Percentiles rank a stretch among this genome's conserved stretches.
Conservation (phyloP, 2,113 vertebrate genomes). For the Engystomops pustulosus region DNA sequence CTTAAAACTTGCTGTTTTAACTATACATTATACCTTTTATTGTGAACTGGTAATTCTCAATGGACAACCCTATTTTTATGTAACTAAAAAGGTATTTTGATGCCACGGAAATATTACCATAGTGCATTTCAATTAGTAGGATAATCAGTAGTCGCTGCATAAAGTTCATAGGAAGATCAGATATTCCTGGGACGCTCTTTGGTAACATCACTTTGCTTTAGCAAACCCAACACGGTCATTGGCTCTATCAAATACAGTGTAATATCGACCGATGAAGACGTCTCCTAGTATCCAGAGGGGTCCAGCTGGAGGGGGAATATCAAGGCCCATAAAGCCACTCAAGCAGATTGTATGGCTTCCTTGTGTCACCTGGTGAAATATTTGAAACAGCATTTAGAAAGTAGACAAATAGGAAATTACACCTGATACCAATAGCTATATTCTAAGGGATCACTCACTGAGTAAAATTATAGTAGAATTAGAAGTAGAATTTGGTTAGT, state of each 20-base stretch:
- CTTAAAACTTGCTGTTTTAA: no score
- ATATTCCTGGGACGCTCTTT: neutral
- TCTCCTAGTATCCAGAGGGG: slow-evolving; percentile 98
- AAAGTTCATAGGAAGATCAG: slow-evolving; percentile 6
- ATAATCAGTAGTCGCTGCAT: neutral
- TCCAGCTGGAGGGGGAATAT: slow-evolving; percentile 88
- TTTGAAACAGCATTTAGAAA: no score
- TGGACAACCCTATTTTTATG: no score
- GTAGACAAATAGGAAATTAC: no score
- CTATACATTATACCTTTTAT: no score
- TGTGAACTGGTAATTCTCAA: no score
- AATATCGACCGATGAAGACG: slow-evolving; percentile 94
- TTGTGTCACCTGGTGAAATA: slow-evolving; percentile 75
- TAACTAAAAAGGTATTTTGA: neutral
- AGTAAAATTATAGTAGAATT: no score
- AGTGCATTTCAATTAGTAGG: neutral
- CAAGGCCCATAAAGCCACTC: slow-evolving; percentile 94
- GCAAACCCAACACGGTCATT: slow-evolving; percentile 90
- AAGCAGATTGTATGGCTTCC: slow-evolving; percentile 82
- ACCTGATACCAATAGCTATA: no score
- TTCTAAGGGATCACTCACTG: no score
- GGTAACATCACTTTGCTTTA: slow-evolving; percentile 66
- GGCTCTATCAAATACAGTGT: slow-evolving; percentile 88
- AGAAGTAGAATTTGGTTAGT: no score
- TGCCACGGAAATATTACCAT: neutral